Percentiles rank a stretch among this genome's conserved stretches.
Evolutionary conservation across 2,888 invertebrate genomes (phyloP).

Genomic region (Phyllotreta cruciferae): DNA sequence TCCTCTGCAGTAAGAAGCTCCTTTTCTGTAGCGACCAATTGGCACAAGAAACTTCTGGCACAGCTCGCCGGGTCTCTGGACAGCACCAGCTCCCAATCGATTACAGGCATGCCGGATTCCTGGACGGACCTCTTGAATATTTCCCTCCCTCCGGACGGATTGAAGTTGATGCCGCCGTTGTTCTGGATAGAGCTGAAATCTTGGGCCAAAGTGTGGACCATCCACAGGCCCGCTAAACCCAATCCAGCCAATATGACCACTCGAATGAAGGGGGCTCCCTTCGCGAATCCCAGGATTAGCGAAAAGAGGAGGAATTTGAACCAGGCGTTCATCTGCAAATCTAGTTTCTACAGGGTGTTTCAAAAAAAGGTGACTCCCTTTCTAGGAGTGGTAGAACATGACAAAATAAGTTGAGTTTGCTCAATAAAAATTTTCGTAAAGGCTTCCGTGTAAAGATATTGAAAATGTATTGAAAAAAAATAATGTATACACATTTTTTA

Average conservation of each 20-base stretch:
- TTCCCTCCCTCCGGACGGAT: conserved; percentile 26
- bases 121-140: conserved; percentile 33
- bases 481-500: no score
- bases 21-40: conserved; percentile 54
- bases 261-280: conserved; percentile 57
- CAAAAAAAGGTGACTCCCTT: conserved; percentile 26
- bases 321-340: conserved; percentile 44
- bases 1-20: conserved; percentile 50
- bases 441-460: no score
- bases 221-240: conserved; percentile 61
- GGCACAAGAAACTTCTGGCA: conserved; percentile 60
- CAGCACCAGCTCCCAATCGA: conserved; percentile 55
- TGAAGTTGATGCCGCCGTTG: conserved; percentile 14
- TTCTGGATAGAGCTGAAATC: conserved; percentile 57
- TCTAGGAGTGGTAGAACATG: no score
- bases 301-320: conserved; percentile 43
- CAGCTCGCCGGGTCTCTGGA: conserved; percentile 60
- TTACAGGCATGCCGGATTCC: conserved; percentile 22
- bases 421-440: no score
- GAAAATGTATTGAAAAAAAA: no score
- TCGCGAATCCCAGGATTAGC: conserved; percentile 50
- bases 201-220: conserved; percentile 60
- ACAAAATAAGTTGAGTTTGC: no score
- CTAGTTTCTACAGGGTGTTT: no score
- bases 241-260: conserved; percentile 57